Conservation (phyloP, 1,140 invertebrate genomes). For the Batillaria attramentaria region DNA sequence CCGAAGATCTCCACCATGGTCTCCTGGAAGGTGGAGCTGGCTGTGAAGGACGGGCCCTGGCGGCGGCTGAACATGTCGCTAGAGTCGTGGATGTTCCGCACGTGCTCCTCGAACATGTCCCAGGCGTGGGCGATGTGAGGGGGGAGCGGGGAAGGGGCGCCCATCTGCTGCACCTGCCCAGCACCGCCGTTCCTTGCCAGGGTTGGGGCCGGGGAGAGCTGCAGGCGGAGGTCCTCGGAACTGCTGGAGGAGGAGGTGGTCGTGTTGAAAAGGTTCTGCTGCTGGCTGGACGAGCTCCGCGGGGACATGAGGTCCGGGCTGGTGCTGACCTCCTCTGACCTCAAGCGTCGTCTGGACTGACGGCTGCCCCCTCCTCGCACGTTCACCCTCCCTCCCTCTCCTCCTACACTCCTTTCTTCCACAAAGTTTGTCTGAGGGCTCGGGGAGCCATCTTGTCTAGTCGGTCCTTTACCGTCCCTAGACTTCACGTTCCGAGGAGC, state of each 20-base stretch:
- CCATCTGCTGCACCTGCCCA: neutral
- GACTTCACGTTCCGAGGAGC: no score
- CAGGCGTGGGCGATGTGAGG: slow-evolving; percentile 26
- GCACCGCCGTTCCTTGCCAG: neutral
- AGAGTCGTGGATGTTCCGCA: slow-evolving; percentile 48
- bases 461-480: no score
- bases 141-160: neutral
- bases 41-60: slow-evolving; percentile 42
- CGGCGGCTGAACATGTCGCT: slow-evolving; percentile 35
- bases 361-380: neutral
- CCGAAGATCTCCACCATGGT: slow-evolving; percentile 55
- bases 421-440: no score
- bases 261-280: neutral
- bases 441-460: no score
- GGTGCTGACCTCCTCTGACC: neutral
- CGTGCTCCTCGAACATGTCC: slow-evolving; percentile 46
- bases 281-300: neutral
- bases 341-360: slow-evolving; percentile 2
- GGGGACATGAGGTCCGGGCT: neutral
- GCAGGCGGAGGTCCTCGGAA: neutral
- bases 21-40: slow-evolving; percentile 52
- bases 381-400: no score
- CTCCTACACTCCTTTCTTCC: no score
- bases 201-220: neutral
- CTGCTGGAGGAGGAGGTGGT: neutral